Base-by-base conservation (phyloP, 1,140 invertebrate genomes). In the Megalopta genalis region DNA sequence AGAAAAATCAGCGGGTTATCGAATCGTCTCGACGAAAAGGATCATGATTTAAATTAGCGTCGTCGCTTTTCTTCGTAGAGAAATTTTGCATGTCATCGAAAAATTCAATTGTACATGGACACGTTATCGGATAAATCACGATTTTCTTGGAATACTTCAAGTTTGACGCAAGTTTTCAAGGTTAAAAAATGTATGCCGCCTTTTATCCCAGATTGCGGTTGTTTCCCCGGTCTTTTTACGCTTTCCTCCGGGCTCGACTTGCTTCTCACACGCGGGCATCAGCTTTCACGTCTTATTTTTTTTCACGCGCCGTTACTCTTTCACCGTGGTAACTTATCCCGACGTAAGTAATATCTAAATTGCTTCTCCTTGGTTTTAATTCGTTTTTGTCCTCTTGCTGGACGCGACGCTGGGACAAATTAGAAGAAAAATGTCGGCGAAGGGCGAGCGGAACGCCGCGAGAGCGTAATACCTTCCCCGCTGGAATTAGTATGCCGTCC, bases 311-410 rank as follows among this genome's bases (percentile, higher is more conserved):
- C 39, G 72, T 65, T 72, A 72, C 69, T 27, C 39, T 39, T 60
- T 46, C 49, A 39, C 14, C 37, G 54, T 32, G 46, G 42, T 27
- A 42, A 57, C 68, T 49, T 46, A 14, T 42, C 68, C 21, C 60
- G 60, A 78, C 76, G 37, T 78, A 78, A 78, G 46, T 78, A 78
- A 78, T 78, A 78, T 78, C 76, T 78, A 78, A 78, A 78, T 78
- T 78, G 68, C 69, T 72, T 72, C n/a, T n/a, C 76, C 49, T 37
- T 16, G 32, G 68, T 65, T 78, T 64, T 16, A 54, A 57, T 42
- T 39, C 54, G 21, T 57, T 39, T 65, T 64, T 57, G 39, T 32
- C n/a, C 25, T 10, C 52, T 57, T 21, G 16, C 18, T 21, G 21
- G 18, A 57, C 27, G 27, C 14, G 5, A 32, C 25, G 60, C 69